Evolutionary conservation across 2,113 vertebrate genomes (phyloP), one percentile per base, ranked within the genome.

Genomic region (Gymnorhina tibicen): DNA sequence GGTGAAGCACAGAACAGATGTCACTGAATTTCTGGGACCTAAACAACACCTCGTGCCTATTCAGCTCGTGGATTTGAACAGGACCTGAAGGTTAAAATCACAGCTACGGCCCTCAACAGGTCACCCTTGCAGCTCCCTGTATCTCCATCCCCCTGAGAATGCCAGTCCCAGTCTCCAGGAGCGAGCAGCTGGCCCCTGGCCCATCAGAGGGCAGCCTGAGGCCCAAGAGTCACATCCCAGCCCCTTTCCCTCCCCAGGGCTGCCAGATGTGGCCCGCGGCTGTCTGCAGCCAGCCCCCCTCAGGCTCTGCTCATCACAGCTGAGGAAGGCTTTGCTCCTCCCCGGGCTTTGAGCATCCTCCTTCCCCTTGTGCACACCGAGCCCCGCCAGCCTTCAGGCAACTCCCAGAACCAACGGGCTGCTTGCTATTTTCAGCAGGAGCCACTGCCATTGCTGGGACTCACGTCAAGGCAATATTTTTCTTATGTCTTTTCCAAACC

Each of bases 171-270:
- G 22, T 3, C 8, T 35, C 46, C 35, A 18, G 39, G n/a, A 14
- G 5, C 0, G 7, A 84, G 55, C 24, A 19, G 58, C 58, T 72
- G 52, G 2, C 3, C 30, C 50, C 17, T 5, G 32, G 9, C 1
- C 22, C 27, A 9, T 50, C 41, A 8, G 37, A 27, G 13, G 28
- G 68, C 76, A 76, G 50, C 47, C 39, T 4, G 20, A 42, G 50
- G 9, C 23, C 22, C 26, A 2, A 10, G 37, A 9, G 59, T 10
- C 49, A 2, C 0, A 0, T 4, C 9, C 8, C 11, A 7, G 49
- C 21, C 44, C 47, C 20, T 41, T 27, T 6, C 14, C 28, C 41
- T 60, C 4, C 60, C 30, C 19, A 10, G 41, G 33, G 44, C 9
- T 59, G 13, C 4, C 19, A 47, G 35, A 22, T 10, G 37, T 24